A percentile compares a stretch with the other conserved stretches of the same genome.
Evolutionary conservation across 2,113 vertebrate species (phyloP).

Genomic region (Corythornis cristatus): DNA sequence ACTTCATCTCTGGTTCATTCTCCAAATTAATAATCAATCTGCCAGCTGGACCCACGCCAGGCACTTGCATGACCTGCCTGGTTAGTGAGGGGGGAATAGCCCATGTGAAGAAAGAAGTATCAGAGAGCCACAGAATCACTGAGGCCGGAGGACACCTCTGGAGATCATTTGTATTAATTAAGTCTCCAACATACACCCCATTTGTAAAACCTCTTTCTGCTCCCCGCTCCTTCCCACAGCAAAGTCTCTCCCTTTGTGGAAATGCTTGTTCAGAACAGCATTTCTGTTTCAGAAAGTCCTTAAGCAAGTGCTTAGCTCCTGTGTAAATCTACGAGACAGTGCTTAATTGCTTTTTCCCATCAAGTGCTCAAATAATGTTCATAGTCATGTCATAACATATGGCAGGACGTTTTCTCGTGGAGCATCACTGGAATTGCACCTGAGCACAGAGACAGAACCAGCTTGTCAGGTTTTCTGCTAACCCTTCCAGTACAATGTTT

Average conservation of each 20-base stretch:
- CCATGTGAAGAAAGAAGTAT: background rate
- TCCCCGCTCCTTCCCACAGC: background rate
- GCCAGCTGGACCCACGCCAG: slow-evolving; percentile 31
- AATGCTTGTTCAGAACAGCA: background rate
- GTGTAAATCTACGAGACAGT: slow-evolving; percentile 38
- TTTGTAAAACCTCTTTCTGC: background rate
- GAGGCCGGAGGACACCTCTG: background rate
- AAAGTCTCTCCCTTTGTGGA: background rate
- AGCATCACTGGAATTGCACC: background rate
- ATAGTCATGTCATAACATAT: slow-evolving; percentile 11
- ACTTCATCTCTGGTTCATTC: slow-evolving; percentile 54
- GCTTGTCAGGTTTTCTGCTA: slow-evolving; percentile 7
- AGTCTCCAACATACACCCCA: background rate
- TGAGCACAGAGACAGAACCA: background rate
- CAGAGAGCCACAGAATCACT: background rate
- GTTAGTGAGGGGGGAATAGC: background rate
- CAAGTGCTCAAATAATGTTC: slow-evolving; percentile 7
- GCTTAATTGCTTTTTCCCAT: slow-evolving; percentile 60
- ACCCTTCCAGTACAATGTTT: background rate
- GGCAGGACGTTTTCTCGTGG: background rate
- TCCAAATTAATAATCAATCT: slow-evolving; percentile 72
- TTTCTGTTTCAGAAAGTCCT: background rate
- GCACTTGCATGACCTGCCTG: background rate
- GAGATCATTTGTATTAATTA: background rate
- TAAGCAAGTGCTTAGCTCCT: slow-evolving; percentile 20